Base-by-base conservation (phyloP, 2,888 invertebrate genomes). In the Synanthedon formicaeformis region DNA sequence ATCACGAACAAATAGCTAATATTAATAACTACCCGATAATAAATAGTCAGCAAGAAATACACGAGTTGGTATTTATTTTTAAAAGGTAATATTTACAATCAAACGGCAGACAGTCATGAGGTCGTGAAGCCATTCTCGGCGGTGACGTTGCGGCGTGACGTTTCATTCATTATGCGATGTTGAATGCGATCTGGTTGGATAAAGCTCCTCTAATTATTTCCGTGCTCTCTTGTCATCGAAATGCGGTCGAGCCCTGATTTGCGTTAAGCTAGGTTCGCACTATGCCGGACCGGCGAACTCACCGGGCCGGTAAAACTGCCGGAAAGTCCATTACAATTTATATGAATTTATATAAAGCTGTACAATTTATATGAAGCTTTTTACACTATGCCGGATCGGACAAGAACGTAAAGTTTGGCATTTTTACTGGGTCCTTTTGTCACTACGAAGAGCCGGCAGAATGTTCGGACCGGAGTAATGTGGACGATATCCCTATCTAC, bases 121-220 rank as follows among this genome's bases (percentile, higher is more conserved):
- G 66, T 60, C 63, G 63, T 69, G 69, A 69, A 68, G 69, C 70
- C 67, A 76, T 72, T 67, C 65, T 66, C 58, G 59, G 57, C 61
- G 60, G 64, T 71, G 70, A 73, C 72, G 69, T 60, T 61, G 64
- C 65, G 59, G 55, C 58, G 69, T 77, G 76, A 77, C 75, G 76
- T 75, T 81, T 78, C 81, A 78, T 83, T 85, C 81, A 84, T 85
- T 83, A 82, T 78, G 73, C 73, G 61, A 62, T 58, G 58, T 67
- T 83, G 81, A 83, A 83, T 82, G 75, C 78, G 76, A 81, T 80
- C 34, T 73, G 75, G 70, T 75, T 70, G 77, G 75, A 79, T 77
- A 78, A 75, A 77, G 76, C 78, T 68, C 60, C 79, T 76, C 81
- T 85, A 84, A 84, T 84, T 84, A 81, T 78, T 84, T 84, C 82